phyloP scores from a whole-genome alignment of 2,113 vertebrate species.

The Maccullochella peelii region DNA sequence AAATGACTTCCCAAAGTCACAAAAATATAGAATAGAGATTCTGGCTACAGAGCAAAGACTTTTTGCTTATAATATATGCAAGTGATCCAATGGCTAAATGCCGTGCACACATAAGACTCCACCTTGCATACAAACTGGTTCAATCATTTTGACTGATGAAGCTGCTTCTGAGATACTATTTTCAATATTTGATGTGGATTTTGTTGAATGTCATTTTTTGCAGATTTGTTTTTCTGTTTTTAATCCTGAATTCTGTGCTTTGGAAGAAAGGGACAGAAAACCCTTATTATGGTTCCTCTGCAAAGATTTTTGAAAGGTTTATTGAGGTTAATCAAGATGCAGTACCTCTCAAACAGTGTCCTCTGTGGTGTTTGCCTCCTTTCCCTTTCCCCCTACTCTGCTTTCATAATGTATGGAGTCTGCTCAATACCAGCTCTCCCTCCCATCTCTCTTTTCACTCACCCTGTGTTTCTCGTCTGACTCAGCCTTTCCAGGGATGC shows the following conservation, averaged over 20 bases:
- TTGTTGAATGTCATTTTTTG: not conserved
- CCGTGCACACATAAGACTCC: not conserved
- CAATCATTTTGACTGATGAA: not conserved
- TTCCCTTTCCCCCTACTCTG: slow-evolving; percentile 26
- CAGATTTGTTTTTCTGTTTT: not conserved
- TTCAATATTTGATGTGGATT: not conserved
- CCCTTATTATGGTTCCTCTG: not conserved
- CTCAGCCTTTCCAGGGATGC: slow-evolving; percentile 49
- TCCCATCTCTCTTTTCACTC: slow-evolving; percentile 19
- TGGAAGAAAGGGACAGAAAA: not conserved
- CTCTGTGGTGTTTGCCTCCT: not conserved
- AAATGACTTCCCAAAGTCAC: not conserved
- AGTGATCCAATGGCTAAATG: not conserved
- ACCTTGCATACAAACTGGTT: not conserved
- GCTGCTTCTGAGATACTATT: not conserved
- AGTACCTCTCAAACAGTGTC: slow-evolving; percentile 1
- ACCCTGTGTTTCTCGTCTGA: slow-evolving; percentile 38
- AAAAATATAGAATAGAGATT: not conserved
- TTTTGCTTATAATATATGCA: not conserved
- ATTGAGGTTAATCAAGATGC: slow-evolving; percentile 20
- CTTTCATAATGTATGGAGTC: slow-evolving; percentile 19
- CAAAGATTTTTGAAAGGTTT: not conserved
- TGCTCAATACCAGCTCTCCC: not conserved
- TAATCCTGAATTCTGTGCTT: not conserved
- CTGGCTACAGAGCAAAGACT: not conserved